Conservation (phyloP, 2,888 invertebrate species). For the Lasioglossum figueresi region DNA sequence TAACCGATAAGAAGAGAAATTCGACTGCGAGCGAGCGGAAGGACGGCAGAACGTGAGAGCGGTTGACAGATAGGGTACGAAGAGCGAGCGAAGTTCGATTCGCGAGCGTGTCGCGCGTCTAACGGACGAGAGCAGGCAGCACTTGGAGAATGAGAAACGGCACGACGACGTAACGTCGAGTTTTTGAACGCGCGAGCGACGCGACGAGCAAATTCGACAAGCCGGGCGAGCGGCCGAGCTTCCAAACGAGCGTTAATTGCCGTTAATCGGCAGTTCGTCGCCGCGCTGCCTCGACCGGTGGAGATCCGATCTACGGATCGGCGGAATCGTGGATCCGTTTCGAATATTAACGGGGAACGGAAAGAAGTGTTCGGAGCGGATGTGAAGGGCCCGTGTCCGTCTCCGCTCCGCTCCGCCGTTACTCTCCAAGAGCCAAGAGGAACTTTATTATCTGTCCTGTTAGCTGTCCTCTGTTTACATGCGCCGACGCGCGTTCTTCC, state of each 20-base stretch:
- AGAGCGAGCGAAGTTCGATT: background rate
- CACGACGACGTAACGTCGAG: background rate
- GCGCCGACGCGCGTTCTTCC: conserved; percentile 32
- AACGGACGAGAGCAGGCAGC: background rate
- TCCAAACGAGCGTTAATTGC: conserved; percentile 44
- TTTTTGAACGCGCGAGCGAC: background rate
- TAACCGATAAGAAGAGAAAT: conserved; percentile 1
- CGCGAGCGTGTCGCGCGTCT: background rate
- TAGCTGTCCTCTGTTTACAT: conserved; percentile 54
- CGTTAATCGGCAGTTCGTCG: conserved; percentile 43
- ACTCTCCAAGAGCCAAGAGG: conserved; percentile 36
- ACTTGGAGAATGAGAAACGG: background rate
- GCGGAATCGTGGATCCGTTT: background rate
- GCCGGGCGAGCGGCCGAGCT: background rate
- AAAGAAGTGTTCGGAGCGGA: conserved; percentile 25
- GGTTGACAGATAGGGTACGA: background rate
- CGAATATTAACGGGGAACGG: background rate
- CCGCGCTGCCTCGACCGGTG: conserved; percentile 1
- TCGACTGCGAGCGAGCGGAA: background rate
- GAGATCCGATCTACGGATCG: background rate
- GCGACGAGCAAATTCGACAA: conserved; percentile 12
- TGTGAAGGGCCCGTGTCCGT: conserved; percentile 13
- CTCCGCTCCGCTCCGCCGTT: conserved; percentile 44
- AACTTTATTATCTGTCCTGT: conserved; percentile 53
- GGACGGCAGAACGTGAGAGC: background rate